Percentiles rank a stretch among this genome's conserved stretches.
These are phyloP conservation scores for Carduelis carduelis DNA, from an alignment of 2,797 vertebrate genomes.

Conservation along the genomic window DNA sequence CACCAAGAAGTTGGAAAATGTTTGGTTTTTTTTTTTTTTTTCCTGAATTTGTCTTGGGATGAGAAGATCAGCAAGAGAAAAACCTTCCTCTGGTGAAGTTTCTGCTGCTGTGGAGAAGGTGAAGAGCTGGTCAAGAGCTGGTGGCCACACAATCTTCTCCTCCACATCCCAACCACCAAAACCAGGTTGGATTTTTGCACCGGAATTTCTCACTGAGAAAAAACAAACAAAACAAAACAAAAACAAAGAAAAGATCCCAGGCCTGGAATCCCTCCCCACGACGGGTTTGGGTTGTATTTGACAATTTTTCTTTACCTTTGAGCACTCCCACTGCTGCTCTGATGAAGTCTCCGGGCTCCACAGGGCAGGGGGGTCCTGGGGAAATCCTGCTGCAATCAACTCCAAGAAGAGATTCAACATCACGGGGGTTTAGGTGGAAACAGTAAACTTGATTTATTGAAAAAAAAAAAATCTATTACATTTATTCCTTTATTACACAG, in stretches of 20 bases:
- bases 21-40: too few relatives aligned
- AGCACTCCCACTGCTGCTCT: background rate
- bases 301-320: background rate
- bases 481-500: conserved; percentile 89
- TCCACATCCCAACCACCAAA: background rate
- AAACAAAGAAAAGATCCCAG: background rate
- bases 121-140: background rate
- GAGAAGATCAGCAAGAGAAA: background rate
- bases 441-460: conserved; percentile 96
- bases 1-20: background rate
- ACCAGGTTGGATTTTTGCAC: fast-evolving
- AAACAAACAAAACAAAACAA: too few relatives aligned
- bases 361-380: background rate
- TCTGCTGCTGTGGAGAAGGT: background rate
- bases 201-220: background rate
- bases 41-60: fast-evolving
- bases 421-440: conserved; percentile 76
- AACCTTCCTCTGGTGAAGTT: fast-evolving
- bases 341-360: background rate
- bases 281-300: background rate
- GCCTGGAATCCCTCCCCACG: background rate
- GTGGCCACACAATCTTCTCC: fast-evolving
- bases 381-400: background rate
- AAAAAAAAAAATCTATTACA: conserved; percentile 81
- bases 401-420: conserved; percentile 71